A percentile compares a stretch with the other conserved stretches of the same genome.
These are phyloP conservation scores for Embidobia sp. DNA, from an alignment of 2,888 invertebrate genomes.

Conservation along the genomic window DNA sequence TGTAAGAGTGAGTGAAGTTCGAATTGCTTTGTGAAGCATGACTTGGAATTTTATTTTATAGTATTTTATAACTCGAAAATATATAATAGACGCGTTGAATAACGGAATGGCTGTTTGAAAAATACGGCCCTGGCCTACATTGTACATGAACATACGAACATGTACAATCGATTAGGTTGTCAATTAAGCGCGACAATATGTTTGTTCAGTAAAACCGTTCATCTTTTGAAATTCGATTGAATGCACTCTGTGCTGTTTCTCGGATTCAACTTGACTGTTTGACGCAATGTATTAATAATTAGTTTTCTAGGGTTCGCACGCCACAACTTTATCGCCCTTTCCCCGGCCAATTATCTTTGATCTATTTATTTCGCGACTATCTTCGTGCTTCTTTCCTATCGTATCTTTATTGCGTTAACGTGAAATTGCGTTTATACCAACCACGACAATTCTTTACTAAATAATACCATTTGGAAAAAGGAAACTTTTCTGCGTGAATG, in stretches of 20 bases:
- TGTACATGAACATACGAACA: slow-evolving; percentile 3
- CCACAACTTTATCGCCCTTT: slow-evolving; percentile 41
- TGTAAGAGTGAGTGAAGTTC: too few relatives aligned
- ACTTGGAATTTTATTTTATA: too few relatives aligned
- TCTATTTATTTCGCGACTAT: slow-evolving; percentile 52
- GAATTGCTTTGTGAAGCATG: too few relatives aligned
- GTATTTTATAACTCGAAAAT: too few relatives aligned
- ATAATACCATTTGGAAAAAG: slow-evolving; percentile 31
- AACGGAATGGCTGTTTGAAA: too few relatives aligned
- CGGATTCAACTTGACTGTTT: slow-evolving; percentile 25
- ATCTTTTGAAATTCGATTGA: slow-evolving; percentile 40
- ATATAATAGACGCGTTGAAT: too few relatives aligned
- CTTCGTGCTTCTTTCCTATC: slow-evolving; percentile 50
- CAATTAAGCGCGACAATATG: slow-evolving; percentile 36
- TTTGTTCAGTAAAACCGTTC: slow-evolving; percentile 42
- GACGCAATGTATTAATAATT: slow-evolving; percentile 46
- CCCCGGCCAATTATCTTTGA: slow-evolving; percentile 46
- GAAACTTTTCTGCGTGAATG: slow-evolving; percentile 17
- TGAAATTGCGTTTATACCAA: slow-evolving; percentile 39
- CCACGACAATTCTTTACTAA: slow-evolving; percentile 45
- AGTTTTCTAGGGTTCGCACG: slow-evolving; percentile 59
- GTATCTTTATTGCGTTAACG: slow-evolving; percentile 49
- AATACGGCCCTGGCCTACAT: slow-evolving; percentile 50
- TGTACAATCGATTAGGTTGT: slow-evolving; percentile 43
- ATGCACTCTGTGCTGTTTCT: slow-evolving; percentile 9